A percentile compares a stretch with the other conserved stretches of the same genome.
Evolutionary conservation across 2,888 invertebrate species (phyloP).

Genomic region (Teinopalpus imperialis): DNA sequence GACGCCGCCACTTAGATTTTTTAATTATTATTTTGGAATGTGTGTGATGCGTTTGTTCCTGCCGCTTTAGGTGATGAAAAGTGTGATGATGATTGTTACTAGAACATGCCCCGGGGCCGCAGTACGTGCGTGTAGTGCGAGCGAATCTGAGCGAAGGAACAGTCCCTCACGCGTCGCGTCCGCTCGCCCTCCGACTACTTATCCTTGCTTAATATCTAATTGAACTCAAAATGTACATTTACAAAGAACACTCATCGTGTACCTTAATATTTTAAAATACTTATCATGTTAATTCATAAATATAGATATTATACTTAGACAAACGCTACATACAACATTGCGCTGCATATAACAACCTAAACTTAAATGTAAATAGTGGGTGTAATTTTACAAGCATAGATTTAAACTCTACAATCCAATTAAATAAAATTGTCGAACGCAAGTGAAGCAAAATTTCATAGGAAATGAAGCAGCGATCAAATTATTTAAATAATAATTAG

Average conservation of each 20-base stretch:
- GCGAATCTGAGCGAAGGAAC: slow-evolving; percentile 73
- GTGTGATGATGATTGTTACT: slow-evolving; percentile 28
- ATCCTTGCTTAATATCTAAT: slow-evolving; percentile 53
- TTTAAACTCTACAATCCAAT: slow-evolving; percentile 44
- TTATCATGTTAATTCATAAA: slow-evolving; percentile 71
- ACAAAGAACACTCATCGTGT: slow-evolving; percentile 69
- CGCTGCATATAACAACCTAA: slow-evolving; percentile 64
- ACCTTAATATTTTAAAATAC: slow-evolving; percentile 66
- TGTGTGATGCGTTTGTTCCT: slow-evolving; percentile 63
- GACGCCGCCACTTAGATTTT: slow-evolving; percentile 62
- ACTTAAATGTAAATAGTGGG: slow-evolving; percentile 69
- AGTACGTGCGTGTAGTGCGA: slow-evolving; percentile 51
- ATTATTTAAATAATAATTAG: slow-evolving; percentile 40
- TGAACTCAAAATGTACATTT: slow-evolving; percentile 76
- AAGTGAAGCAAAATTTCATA: slow-evolving; percentile 45
- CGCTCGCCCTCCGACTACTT: slow-evolving; percentile 30
- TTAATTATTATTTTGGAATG: slow-evolving; percentile 79
- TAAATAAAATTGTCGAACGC: slow-evolving; percentile 47
- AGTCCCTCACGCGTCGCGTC: slow-evolving; percentile 39
- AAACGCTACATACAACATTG: slow-evolving; percentile 63
- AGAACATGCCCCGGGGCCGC: slow-evolving; percentile 26
- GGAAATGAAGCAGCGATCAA: slow-evolving; percentile 41
- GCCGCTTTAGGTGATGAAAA: slow-evolving; percentile 36
- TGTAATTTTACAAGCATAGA: slow-evolving; percentile 58
- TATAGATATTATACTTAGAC: slow-evolving; percentile 72